phyloP scores from a whole-genome alignment of 2,888 invertebrate species.

The Xestia ashworthii region DNA sequence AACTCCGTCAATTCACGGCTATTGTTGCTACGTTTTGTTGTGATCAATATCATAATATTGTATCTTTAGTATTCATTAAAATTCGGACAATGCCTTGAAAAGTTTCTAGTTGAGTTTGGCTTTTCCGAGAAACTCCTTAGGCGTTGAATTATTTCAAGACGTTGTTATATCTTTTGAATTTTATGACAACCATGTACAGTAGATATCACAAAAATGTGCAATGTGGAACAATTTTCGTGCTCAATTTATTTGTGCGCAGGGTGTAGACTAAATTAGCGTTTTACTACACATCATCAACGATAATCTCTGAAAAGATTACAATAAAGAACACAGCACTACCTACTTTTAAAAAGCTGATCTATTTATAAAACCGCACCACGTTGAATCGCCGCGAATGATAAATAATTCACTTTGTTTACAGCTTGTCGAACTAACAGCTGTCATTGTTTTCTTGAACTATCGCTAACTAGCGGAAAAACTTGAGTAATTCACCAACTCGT shows the following conservation, averaged over 20 bases:
- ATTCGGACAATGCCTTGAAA: not conserved
- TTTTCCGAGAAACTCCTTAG: not conserved
- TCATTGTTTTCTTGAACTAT: conserved; percentile 29
- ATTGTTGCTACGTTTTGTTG: conserved; percentile 23
- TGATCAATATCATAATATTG: conserved; percentile 1
- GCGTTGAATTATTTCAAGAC: not conserved
- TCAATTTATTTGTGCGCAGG: not conserved
- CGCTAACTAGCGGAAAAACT: not conserved
- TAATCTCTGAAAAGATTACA: not conserved
- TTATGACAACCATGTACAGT: not conserved
- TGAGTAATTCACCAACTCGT: too few species aligned
- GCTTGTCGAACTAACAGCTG: conserved; percentile 23
- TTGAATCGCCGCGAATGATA: not conserved
- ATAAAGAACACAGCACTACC: not conserved
- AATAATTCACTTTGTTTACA: conserved; percentile 31
- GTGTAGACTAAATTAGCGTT: not conserved
- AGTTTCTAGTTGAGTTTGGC: not conserved
- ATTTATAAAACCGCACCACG: not conserved
- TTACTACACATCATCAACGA: not conserved
- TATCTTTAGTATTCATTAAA: not conserved
- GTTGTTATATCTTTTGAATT: not conserved
- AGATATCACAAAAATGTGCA: not conserved
- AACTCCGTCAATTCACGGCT: conserved; percentile 34
- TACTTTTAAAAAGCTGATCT: not conserved
- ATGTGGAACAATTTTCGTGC: not conserved